Base-by-base conservation (phyloP, 2,797 vertebrate species). In the Miichthys miiuy region DNA sequence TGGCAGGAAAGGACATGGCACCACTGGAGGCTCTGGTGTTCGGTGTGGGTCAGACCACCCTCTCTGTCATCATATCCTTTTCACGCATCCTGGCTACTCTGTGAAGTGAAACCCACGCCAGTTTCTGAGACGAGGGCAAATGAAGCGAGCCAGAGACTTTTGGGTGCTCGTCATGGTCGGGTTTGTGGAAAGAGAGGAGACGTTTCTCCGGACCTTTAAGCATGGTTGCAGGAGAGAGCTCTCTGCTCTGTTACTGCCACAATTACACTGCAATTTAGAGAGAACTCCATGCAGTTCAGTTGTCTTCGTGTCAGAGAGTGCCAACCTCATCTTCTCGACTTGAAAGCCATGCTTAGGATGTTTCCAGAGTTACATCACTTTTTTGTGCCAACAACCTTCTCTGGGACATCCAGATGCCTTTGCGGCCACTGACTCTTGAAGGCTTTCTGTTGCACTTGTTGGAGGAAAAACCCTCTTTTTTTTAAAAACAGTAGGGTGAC, bases 1-100 rank as follows among this genome's bases (percentile, higher is more conserved):
- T 98, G 10, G 98, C 98, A 0, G 98, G 98, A 67, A 99, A 99
- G 94, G 97, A 96, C 90, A 99, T 99, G 98, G 96, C 96, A 66
- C 97, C 97, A 0, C 91, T 99, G 87, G 96, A 99, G 95, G 97
- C 98, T 1, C 95, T 99, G 92, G 96, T 99, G 61, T 97, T 98
- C 68, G 98, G 98, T 6, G 94, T 97, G 58, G 98, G 98, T 66
- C 98, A 99, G 94, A 99, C 98, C 71, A 93, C 96, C 61, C 91
- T 99, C 86, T 97, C 96, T 0, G 73, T 98, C 86, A 88, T 99
- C 91, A 97, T 99, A 79, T 98, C 97, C 65, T 97, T 98, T 93
- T 98, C 98, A 34, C 96, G 98, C 83, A 91, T 99, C 92, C 95
- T 99, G 88, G 98, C 98, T 66, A 99, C 97, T 0, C 96, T 99